These are phyloP conservation scores for Ascidia mentula DNA, from an alignment of 23 tunicate genomes.

Conservation along the genomic window DNA sequence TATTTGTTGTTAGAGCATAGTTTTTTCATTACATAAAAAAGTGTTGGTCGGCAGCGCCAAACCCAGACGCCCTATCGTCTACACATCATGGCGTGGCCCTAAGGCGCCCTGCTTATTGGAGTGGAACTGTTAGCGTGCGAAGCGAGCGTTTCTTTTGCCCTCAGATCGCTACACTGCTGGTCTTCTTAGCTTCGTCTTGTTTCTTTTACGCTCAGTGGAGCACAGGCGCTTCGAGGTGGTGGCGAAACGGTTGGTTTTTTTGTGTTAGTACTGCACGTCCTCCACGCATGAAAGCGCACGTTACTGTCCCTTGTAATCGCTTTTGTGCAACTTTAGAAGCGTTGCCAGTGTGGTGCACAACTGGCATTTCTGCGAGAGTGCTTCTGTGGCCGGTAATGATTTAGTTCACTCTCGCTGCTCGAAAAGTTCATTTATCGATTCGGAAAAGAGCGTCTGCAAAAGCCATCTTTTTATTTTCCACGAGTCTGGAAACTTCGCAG, in stretches of 20 bases:
- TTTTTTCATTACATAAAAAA: too few species aligned
- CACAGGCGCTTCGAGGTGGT: not conserved
- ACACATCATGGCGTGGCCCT: constrained; percentile 7
- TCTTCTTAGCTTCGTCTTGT: constrained; percentile 7
- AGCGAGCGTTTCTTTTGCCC: constrained; percentile 6
- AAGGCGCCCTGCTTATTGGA: constrained; percentile 36
- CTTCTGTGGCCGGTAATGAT: not conserved
- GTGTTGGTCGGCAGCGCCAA: too few species aligned
- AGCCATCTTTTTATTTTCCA: too few species aligned
- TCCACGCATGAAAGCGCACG: constrained; percentile 8
- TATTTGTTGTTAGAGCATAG: too few species aligned
- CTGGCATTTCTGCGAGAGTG: constrained; percentile 4
- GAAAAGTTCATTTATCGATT: not conserved
- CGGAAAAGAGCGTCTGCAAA: constrained; percentile 8
- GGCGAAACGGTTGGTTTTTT: not conserved
- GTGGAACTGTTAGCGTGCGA: constrained; percentile 63
- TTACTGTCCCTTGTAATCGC: not conserved
- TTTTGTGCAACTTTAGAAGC: constrained; percentile 3
- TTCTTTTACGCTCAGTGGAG: constrained; percentile 32
- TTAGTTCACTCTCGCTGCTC: not conserved
- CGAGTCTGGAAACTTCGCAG: too few species aligned
- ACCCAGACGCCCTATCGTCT: too few species aligned
- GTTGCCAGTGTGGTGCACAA: not conserved
- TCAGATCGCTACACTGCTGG: not conserved
- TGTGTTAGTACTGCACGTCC: not conserved